Percentiles rank a stretch among this genome's conserved stretches.
These are phyloP conservation scores for Apodemia hepburni DNA, from an alignment of 2,888 invertebrate species.

Conservation along the genomic window DNA sequence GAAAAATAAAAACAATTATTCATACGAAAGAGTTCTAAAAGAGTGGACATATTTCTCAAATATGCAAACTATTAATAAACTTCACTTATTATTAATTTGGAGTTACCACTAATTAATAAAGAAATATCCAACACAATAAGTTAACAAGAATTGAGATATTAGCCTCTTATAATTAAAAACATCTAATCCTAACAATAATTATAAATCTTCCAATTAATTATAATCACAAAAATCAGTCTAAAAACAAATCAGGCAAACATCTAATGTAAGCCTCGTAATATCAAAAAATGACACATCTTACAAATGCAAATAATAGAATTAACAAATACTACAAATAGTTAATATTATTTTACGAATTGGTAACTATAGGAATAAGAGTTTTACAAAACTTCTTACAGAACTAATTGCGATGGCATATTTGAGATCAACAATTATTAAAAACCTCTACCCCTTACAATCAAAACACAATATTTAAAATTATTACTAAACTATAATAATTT, in stretches of 20 bases:
- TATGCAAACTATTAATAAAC: neutral
- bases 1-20: slow-evolving; percentile 4
- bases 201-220: neutral
- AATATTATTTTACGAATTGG: neutral
- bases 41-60: neutral
- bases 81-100: neutral
- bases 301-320: neutral
- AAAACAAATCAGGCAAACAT: neutral
- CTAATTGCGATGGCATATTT: neutral
- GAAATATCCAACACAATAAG: slow-evolving; percentile 2
- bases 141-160: slow-evolving; percentile 1
- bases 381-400: slow-evolving; percentile 2
- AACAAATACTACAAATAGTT: slow-evolving; percentile 3
- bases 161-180: neutral
- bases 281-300: neutral
- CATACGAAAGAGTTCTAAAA: slow-evolving; percentile 5
- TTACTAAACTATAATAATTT: no score
- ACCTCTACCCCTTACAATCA: neutral
- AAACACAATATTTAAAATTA: no score
- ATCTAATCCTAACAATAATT: neutral
- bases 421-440: neutral
- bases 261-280: slow-evolving; percentile 2
- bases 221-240: neutral
- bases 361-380: neutral
- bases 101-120: slow-evolving; percentile 1